These are phyloP conservation scores for Lycodopsis pacificus DNA, from an alignment of 2,797 vertebrate genomes.

Conservation along the genomic window DNA sequence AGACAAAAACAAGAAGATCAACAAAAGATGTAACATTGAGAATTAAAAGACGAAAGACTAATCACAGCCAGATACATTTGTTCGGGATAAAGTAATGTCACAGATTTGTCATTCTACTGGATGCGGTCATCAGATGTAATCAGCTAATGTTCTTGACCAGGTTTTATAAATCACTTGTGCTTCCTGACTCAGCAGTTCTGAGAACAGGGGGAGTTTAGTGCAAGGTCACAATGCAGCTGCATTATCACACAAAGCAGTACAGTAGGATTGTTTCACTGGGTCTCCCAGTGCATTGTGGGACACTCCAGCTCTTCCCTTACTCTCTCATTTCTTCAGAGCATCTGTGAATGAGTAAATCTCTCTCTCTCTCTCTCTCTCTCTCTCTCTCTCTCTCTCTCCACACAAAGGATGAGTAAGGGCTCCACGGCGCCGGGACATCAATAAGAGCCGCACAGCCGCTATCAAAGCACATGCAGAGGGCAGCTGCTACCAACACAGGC, in stretches of 20 bases:
- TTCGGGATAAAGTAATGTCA: background rate
- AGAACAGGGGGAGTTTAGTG: conserved; percentile 25
- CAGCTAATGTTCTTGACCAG: conserved; percentile 36
- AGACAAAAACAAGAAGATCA: background rate
- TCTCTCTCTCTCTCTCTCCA: conserved; percentile 12
- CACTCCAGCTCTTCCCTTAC: conserved; percentile 29
- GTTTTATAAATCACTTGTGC: conserved; percentile 21
- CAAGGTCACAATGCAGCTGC: conserved; percentile 62
- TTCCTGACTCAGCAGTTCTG: conserved; percentile 60
- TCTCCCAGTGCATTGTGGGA: conserved; percentile 54
- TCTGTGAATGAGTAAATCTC: conserved; percentile 43
- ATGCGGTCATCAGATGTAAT: conserved; percentile 14
- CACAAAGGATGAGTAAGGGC: conserved; percentile 41
- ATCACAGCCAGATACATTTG: background rate
- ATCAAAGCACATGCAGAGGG: conserved; percentile 37
- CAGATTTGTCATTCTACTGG: background rate
- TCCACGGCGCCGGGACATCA: conserved; percentile 40
- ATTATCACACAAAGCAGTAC: conserved; percentile 19
- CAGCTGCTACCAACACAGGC: conserved; percentile 31
- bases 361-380: background rate
- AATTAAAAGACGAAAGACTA: background rate
- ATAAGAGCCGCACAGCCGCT: conserved; percentile 35
- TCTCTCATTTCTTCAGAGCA: conserved; percentile 11
- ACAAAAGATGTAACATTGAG: background rate
- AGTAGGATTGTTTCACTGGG: conserved; percentile 5